Conservation (phyloP, 2,113 vertebrate species). For the human region GRCh38 chr17:10286001-10286500, state of each 20-base stretch:
- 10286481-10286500: not conserved
- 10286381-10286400: not conserved
- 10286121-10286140: not conserved
- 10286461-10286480: not conserved
- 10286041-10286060: not conserved
- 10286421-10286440: too few relatives aligned
- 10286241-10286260: not conserved
- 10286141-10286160: accelerated
- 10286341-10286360: not conserved
- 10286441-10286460: not conserved
- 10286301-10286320: not conserved
- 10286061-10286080: not conserved
- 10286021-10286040: not conserved
- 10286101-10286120: not conserved
- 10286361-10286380: too few relatives aligned
- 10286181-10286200: not conserved
- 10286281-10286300: not conserved
- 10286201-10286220: too few relatives aligned
- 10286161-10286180: not conserved
- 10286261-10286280: not conserved
- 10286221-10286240: not conserved
- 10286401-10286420: too few relatives aligned
- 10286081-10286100: accelerated
- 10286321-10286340: not conserved
- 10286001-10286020: not conserved